Base-by-base conservation (phyloP, 2,888 invertebrate genomes). In the Plagodis pulveraria region DNA sequence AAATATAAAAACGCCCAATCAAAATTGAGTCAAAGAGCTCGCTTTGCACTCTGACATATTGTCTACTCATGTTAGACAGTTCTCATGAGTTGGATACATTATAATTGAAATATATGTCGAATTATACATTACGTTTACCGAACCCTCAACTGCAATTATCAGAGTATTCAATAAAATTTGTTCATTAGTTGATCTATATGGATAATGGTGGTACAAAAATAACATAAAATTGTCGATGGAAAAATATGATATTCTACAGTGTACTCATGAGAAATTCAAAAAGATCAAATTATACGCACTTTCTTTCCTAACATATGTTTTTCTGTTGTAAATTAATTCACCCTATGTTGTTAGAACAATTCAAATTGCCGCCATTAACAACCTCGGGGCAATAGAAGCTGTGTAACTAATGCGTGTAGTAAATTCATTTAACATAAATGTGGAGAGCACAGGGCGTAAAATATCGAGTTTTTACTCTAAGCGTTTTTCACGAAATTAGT, bases 371-470 rank as follows among this genome's bases (percentile, higher is more conserved):
- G 34, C 34, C 35, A 60, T 56, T 56, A 56, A 32, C 44, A 34
- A 44, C 56, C 52, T 52, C 45, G 33, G 48, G 52, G 49, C 42
- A 70, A 56, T 71, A 70, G 51, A 69, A 62, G 63, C 58, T 58
- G 47, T 58, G 48, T 48, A 55, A 49, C 46, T 12, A 59, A 62
- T 62, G 50, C 62, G 61, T 72, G 69, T 72, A 77, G 75, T 77
- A 70, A 78, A 74, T 72, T 69, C 68, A 67, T 75, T 76, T 74
- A 68, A 72, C 74, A 72, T 55, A 51, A 56, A 50, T 61, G 57
- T 50, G 56, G 50, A 73, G 66, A 52, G 67, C 74, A 76, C 61
- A 76, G 76, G 79, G 80, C 79, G 81, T 81, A 77, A 85, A 81
- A 76, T 66, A 63, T 70, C 64, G 62, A 62, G 66, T 79, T 84